A percentile compares a stretch with the other conserved stretches of the same genome.
Conservation (phyloP, 2,888 invertebrate genomes). For the Crematogaster levior region DNA sequence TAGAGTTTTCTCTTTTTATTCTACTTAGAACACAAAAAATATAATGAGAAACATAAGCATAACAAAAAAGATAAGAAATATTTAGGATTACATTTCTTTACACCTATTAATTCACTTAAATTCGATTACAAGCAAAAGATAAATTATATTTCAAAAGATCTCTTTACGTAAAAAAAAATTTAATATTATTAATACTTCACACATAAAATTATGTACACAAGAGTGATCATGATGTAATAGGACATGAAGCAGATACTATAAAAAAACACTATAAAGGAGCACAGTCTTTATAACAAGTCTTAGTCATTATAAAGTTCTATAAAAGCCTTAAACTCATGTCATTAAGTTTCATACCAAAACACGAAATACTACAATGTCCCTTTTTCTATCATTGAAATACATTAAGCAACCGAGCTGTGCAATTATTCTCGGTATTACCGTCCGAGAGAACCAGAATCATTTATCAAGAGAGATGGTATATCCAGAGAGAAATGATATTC, state of each 20-base stretch:
- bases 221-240: constrained; percentile 17
- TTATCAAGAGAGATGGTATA: background rate
- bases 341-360: constrained; percentile 12
- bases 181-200: constrained; percentile 17
- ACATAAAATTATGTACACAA: constrained; percentile 20
- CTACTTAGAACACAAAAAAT: background rate
- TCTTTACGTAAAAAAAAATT: background rate
- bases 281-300: background rate
- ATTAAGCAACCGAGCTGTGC: background rate
- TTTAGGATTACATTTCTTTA: background rate
- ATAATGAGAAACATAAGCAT: background rate
- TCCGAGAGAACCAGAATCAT: background rate
- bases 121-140: background rate
- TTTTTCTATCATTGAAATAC: background rate
- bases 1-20: background rate
- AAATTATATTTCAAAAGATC: constrained; percentile 1
- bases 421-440: background rate
- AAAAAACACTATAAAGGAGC: background rate
- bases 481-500: background rate
- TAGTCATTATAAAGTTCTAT: background rate
- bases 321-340: background rate
- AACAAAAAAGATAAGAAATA: background rate
- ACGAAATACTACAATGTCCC: background rate
- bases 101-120: background rate
- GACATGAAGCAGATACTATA: constrained; percentile 1